phyloP scores from a whole-genome alignment of 92 coral and sea anemone species.

The Paramuricea clavata region DNA sequence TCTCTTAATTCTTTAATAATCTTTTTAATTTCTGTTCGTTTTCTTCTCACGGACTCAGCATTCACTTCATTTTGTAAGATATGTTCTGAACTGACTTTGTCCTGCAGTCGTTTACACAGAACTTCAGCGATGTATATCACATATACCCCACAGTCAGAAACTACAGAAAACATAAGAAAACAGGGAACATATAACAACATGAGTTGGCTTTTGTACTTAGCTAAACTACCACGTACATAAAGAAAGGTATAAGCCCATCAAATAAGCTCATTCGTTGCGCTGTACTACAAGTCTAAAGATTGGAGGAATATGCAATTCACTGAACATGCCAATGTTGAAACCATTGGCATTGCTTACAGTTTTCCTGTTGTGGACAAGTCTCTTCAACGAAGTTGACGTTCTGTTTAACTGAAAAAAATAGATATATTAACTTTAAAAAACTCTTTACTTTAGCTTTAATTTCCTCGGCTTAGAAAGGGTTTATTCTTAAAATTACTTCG shows the following conservation, averaged over 20 bases:
- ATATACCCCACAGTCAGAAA: slow-evolving; percentile 90
- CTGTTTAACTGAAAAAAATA: slow-evolving; percentile 49
- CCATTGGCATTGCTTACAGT: slow-evolving; percentile 61
- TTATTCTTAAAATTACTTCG: too few species aligned
- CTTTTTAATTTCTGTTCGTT: slow-evolving; percentile 45
- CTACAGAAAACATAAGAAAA: slow-evolving; percentile 45
- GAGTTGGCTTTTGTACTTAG: background rate
- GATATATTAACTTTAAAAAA: background rate
- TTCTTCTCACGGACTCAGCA: slow-evolving; percentile 32
- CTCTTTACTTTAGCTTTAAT: too few species aligned
- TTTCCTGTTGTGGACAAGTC: slow-evolving; percentile 85
- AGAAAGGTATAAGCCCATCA: too few species aligned
- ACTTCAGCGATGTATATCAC: slow-evolving; percentile 78
- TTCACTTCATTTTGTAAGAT: slow-evolving; percentile 32
- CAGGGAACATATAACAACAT: background rate
- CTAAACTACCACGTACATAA: background rate
- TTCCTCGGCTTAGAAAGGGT: too few species aligned
- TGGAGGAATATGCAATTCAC: too few species aligned
- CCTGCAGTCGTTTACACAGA: slow-evolving; percentile 65
- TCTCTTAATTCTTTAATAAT: slow-evolving; percentile 31
- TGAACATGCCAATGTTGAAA: too few species aligned
- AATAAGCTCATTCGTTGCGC: too few species aligned
- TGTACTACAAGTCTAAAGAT: too few species aligned
- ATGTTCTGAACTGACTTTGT: slow-evolving; percentile 28
- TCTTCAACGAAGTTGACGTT: slow-evolving; percentile 63